Base-by-base conservation (phyloP, 1,140 invertebrate genomes). In the Trachymyrmex cornetzi region DNA sequence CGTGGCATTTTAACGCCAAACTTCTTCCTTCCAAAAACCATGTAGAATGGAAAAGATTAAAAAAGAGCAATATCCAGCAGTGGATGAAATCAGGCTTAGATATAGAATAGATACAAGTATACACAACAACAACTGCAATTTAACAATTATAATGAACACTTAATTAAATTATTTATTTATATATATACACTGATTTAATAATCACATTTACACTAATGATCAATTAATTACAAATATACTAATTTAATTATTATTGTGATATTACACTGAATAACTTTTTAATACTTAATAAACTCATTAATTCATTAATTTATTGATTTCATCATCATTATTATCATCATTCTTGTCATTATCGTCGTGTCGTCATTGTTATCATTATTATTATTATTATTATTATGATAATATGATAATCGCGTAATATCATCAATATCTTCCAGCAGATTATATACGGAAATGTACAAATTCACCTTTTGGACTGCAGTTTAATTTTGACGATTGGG, bases 401-500 rank as follows among this genome's bases (percentile, higher is more conserved):
- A n/a, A 27, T 7, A 24, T 50, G 1, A 48, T 69, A 27, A 74
- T 63, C 6, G 12, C 6, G 12, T 30, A 77, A 63, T 16, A 63
- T 16, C 44, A 30, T 79, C 19, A 44, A 44, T 44, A 16, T 44
- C 27, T 7, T 66, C 16, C 27, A 14, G 30, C 48, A 24, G 9
- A 5, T 88, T 88, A 93, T 87, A 93, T 86, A 75, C 92, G 91
- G 12, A 92, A 92, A 77, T 92, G 90, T 14, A 77, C 85, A 22
- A 92, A 87, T 69, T 90, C 86, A 57, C 72, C 75, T 88, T 77
- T 89, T 3, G 16, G 4, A 67, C 59, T 82, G 12, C n/a, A 57
- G 75, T 67, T 87, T 48, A 34, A 27, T 59, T 57, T 82, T 1
- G 30, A 71, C 11, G 48, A 53, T 48, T 59, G 38, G 0, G 44